Conservation (phyloP, 2,888 invertebrate genomes). For the Nowickia ferox region DNA sequence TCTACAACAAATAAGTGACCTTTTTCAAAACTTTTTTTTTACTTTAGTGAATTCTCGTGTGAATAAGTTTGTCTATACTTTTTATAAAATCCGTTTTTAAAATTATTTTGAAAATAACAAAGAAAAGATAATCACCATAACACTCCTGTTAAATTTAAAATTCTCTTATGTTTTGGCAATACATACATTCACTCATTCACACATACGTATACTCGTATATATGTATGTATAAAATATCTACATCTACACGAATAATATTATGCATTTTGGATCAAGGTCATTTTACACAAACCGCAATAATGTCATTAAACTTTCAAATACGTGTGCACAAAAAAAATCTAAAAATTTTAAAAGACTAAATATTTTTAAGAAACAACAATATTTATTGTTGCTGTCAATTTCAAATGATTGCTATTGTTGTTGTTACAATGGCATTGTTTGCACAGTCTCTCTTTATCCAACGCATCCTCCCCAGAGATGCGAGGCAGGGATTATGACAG, state of each 20-base stretch:
- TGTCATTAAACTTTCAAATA: conserved; percentile 42
- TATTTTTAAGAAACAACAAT: conserved; percentile 24
- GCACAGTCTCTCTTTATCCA: neutral
- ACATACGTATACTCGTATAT: too few species aligned
- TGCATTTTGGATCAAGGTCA: conserved; percentile 43
- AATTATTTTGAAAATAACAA: neutral
- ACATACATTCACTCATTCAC: too few species aligned
- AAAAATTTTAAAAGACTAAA: conserved; percentile 17
- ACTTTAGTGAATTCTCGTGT: neutral
- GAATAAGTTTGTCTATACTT: neutral
- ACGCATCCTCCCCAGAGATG: neutral
- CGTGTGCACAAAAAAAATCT: neutral
- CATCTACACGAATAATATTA: neutral
- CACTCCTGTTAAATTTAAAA: conserved; percentile 5
- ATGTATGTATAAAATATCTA: too few species aligned
- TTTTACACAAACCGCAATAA: conserved; percentile 12
- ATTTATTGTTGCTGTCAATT: conserved; percentile 47
- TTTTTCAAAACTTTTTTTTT: neutral
- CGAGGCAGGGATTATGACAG: neutral
- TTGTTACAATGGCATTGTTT: conserved; percentile 8
- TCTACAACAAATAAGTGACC: neutral
- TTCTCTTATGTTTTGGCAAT: conserved; percentile 8
- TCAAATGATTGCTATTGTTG: conserved; percentile 41
- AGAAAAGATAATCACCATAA: neutral
- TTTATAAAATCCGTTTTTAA: neutral